Evolutionary conservation across 2,797 vertebrate species (phyloP).

Genomic region (Anguilla marmorata): DNA sequence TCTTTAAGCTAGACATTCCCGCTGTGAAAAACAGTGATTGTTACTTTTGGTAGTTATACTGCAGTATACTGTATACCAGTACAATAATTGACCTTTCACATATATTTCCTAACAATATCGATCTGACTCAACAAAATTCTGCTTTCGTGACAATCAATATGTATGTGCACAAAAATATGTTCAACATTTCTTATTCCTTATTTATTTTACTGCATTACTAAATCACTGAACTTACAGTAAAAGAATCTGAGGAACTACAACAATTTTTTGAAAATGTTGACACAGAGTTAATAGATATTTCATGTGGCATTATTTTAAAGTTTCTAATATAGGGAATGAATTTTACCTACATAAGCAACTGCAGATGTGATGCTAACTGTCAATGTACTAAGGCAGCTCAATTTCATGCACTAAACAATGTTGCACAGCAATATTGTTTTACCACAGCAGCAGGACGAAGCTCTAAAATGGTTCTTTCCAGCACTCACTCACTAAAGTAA

Average conservation of each 20-base stretch:
- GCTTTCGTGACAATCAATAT: neutral
- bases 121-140: neutral
- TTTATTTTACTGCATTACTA: too few species aligned
- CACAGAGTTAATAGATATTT: neutral
- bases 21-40: neutral
- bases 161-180: neutral
- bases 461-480: neutral
- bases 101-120: neutral
- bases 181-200: too few species aligned
- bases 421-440: neutral
- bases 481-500: neutral
- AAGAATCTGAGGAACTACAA: too few species aligned
- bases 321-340: neutral
- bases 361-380: neutral
- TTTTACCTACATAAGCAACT: neutral
- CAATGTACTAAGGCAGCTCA: neutral
- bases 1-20: neutral
- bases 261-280: neutral
- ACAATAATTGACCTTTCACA: neutral
- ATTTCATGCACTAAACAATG: neutral
- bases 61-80: neutral
- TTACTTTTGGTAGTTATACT: neutral
- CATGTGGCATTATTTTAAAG: neutral
- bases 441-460: neutral
- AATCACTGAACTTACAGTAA: too few species aligned